Conservation (phyloP, 2,888 invertebrate species). For the Lasioglossum oenotherae region DNA sequence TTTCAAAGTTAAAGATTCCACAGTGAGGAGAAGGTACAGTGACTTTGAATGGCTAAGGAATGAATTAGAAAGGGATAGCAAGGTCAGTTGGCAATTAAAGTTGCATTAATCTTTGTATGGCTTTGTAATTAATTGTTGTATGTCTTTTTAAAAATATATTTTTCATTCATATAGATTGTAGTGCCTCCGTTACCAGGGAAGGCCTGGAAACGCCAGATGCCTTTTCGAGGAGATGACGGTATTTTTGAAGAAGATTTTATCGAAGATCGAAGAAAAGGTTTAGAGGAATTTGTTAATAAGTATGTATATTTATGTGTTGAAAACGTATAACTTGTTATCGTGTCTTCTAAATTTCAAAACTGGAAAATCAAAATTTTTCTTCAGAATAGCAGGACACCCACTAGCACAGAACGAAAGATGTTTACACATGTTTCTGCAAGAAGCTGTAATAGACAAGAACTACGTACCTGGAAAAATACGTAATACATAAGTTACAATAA, state of each 20-base stretch:
- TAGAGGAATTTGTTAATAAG: slow-evolving; percentile 99
- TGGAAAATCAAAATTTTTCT: slow-evolving; percentile 69
- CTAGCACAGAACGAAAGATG: slow-evolving; percentile 99
- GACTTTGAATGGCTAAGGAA: slow-evolving; percentile 99
- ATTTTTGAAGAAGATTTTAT: slow-evolving; percentile 99
- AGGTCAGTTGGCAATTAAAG: slow-evolving; percentile 86
- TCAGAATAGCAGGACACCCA: slow-evolving; percentile 98
- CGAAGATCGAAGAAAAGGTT: slow-evolving; percentile 98
- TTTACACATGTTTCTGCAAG: slow-evolving; percentile 99
- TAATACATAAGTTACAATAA: slow-evolving; percentile 89
- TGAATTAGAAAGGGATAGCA: slow-evolving; percentile 99
- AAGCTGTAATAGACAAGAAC: slow-evolving; percentile 98
- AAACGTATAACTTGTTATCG: not conserved
- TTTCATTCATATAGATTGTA: slow-evolving; percentile 90
- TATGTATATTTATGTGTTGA: slow-evolving; percentile 84
- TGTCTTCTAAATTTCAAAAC: not conserved
- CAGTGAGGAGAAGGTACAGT: slow-evolving; percentile 98
- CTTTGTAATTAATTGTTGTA: no score
- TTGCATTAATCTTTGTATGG: not conserved
- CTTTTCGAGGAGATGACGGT: slow-evolving; percentile 99
- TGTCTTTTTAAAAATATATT: not conserved
- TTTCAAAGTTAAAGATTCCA: slow-evolving; percentile 99
- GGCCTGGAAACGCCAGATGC: slow-evolving; percentile 99
- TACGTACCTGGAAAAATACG: slow-evolving; percentile 99
- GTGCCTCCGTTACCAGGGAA: slow-evolving; percentile 99